Conservation (phyloP, 2,797 vertebrate genomes). For the Enteromius thamalakanensis region DNA sequence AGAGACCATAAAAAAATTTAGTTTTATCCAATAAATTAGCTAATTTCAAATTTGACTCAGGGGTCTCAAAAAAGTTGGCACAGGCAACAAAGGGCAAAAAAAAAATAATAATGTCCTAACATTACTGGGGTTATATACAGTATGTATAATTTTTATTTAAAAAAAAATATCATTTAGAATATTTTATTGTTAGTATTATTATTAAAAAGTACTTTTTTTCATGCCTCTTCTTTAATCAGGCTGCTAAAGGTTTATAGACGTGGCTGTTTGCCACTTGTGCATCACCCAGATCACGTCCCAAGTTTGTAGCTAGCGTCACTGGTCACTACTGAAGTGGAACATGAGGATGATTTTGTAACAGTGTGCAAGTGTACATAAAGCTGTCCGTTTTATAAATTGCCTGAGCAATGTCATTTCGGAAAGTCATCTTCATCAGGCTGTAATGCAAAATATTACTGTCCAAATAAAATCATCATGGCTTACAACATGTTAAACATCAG, state of each 20-base stretch:
- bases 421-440: not conserved
- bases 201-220: not conserved
- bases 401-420: not conserved
- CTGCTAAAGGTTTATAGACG: not conserved
- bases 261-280: slow-evolving; percentile 15
- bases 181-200: not conserved
- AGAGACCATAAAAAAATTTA: too few species aligned
- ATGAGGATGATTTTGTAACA: slow-evolving; percentile 1
- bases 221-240: not conserved
- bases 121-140: too few species aligned
- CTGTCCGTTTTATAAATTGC: slow-evolving; percentile 8
- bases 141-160: too few species aligned
- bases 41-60: too few species aligned
- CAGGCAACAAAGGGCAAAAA: too few species aligned
- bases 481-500: not conserved
- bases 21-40: too few species aligned
- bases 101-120: too few species aligned
- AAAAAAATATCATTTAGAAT: too few species aligned
- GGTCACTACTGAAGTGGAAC: slow-evolving; percentile 2
- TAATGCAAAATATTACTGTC: not conserved
- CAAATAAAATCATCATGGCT: not conserved
- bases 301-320: slow-evolving; percentile 3
- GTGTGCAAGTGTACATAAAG: slow-evolving; percentile 1
- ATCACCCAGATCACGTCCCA: slow-evolving; percentile 2
- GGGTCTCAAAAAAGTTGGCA: too few species aligned